Percentiles rank a stretch among this genome's conserved stretches.
Evolutionary conservation across 1,140 invertebrate genomes (phyloP).

Genomic region (Mizuhopecten yessoensis): DNA sequence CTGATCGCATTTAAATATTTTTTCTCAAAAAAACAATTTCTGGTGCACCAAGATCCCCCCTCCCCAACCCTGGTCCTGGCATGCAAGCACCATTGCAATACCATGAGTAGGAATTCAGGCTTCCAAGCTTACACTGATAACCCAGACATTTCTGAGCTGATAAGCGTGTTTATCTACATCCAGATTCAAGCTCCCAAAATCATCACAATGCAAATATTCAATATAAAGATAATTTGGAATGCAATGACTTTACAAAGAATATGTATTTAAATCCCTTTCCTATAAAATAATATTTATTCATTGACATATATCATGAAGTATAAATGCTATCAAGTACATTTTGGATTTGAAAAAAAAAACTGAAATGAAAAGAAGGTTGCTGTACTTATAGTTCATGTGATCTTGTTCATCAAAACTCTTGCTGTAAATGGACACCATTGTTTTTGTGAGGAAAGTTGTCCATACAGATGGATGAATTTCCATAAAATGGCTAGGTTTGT

Average conservation of each 20-base stretch:
- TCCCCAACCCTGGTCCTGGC: neutral
- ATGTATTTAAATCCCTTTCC: neutral
- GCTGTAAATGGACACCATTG: neutral
- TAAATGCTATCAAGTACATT: neutral
- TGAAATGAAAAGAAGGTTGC: no score
- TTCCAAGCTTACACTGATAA: no score
- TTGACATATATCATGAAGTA: no score
- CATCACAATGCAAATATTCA: neutral
- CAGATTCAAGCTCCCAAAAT: no score
- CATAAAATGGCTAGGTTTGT: neutral
- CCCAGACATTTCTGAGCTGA: no score
- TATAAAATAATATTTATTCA: neutral
- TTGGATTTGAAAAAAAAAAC: no score
- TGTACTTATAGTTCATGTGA: neutral
- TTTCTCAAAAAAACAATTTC: conserved; percentile 1
- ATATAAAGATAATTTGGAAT: neutral
- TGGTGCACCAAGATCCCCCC: neutral
- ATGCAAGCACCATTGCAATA: no score
- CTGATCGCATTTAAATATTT: conserved; percentile 19
- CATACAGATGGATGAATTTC: neutral
- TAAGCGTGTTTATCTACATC: no score
- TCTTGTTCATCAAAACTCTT: neutral
- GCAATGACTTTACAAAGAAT: no score
- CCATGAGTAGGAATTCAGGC: no score
- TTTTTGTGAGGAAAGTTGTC: neutral